A percentile compares a stretch with the other conserved stretches of the same genome.
phyloP scores from a whole-genome alignment of 2,113 vertebrate genomes.

The Sterrhoptilus dennistouni region DNA sequence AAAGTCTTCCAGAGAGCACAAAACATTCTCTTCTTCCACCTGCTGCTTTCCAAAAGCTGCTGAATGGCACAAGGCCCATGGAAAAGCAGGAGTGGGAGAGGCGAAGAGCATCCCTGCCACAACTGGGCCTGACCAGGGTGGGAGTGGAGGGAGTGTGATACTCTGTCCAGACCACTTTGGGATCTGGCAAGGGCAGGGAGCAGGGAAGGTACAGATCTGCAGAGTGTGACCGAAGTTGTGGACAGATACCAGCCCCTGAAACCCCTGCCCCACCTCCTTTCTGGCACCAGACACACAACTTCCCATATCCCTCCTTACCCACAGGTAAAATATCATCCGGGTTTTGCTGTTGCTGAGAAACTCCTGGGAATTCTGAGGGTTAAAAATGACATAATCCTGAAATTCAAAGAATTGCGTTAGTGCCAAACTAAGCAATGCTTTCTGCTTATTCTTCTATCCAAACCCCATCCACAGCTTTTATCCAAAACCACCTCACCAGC shows the following conservation, averaged over 20 bases:
- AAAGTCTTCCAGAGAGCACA: neutral
- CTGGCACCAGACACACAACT: neutral
- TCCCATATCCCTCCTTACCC: slow-evolving; percentile 73
- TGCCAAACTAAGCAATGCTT: neutral
- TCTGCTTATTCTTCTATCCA: neutral
- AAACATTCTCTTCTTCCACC: neutral
- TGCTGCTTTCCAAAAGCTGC: neutral
- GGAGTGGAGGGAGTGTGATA: neutral
- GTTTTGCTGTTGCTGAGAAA: slow-evolving; percentile 86
- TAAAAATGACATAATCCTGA: slow-evolving; percentile 82
- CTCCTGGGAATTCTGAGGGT: slow-evolving; percentile 77
- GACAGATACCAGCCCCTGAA: neutral
- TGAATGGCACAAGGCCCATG: fast-evolving
- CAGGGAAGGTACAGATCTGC: neutral
- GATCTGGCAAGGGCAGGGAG: neutral
- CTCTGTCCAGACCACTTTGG: neutral
- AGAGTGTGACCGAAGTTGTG: neutral
- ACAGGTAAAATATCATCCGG: slow-evolving; percentile 83
- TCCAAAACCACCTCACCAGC: neutral
- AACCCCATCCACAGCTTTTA: neutral
- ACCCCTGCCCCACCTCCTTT: neutral
- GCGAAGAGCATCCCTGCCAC: neutral
- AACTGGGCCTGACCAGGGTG: neutral
- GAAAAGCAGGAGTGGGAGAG: neutral
- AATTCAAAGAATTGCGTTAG: neutral